A percentile compares a stretch with the other conserved stretches of the same genome.
Evolutionary conservation across 2,888 invertebrate species (phyloP).

Genomic region (Boloria selene): DNA sequence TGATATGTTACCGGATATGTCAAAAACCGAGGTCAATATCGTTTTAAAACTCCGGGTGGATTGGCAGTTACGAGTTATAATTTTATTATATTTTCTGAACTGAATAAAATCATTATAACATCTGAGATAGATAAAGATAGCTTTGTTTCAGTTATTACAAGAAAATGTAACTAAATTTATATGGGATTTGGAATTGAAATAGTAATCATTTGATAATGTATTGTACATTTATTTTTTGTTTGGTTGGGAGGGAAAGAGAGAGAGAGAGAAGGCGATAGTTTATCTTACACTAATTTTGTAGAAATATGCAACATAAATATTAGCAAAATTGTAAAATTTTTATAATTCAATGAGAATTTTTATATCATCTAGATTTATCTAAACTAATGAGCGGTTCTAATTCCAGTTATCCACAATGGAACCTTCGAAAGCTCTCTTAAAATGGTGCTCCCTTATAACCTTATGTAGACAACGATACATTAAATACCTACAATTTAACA

Average conservation of each 20-base stretch:
- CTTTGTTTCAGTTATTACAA: too few relatives aligned
- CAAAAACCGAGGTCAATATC: constrained; percentile 5
- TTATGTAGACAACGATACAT: constrained; percentile 19
- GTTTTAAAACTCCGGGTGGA: background rate
- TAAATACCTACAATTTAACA: constrained; percentile 37
- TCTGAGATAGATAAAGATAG: too few relatives aligned
- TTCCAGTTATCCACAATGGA: constrained; percentile 20
- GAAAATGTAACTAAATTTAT: too few relatives aligned
- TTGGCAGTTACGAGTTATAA: constrained; percentile 2
- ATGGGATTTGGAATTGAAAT: too few relatives aligned
- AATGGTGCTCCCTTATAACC: constrained; percentile 33
- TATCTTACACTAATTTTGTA: constrained; percentile 4
- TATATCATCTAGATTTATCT: constrained; percentile 25
- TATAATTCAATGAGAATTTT: constrained; percentile 22
- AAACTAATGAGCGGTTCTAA: constrained; percentile 26
- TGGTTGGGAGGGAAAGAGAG: too few relatives aligned
- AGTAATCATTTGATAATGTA: too few relatives aligned
- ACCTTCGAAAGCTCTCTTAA: constrained; percentile 27
- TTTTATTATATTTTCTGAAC: background rate
- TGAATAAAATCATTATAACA: too few relatives aligned
- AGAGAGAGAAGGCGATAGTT: background rate
- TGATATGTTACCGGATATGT: constrained; percentile 37
- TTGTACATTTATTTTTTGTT: too few relatives aligned
- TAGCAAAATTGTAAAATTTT: constrained; percentile 21
- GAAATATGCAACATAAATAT: constrained; percentile 16